Evolutionary conservation across 2,113 vertebrate species (phyloP).

Genomic region (Maylandia zebra): DNA sequence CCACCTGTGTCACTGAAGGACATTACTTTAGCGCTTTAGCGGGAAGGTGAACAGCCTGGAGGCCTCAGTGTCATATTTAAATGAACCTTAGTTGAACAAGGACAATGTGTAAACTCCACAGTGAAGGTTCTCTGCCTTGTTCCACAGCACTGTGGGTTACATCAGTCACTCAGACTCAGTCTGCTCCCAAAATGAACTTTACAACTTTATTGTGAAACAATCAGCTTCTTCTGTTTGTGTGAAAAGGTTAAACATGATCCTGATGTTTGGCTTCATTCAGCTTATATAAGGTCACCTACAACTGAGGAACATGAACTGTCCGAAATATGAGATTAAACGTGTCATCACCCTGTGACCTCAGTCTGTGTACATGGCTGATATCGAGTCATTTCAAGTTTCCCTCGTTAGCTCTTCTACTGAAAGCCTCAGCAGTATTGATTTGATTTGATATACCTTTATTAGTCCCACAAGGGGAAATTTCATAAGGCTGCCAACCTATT

Average conservation of each 20-base stretch:
- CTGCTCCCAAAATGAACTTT: neutral
- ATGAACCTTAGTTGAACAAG: neutral
- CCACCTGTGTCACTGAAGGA: neutral
- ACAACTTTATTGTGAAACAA: neutral
- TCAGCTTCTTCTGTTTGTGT: neutral
- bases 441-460: neutral
- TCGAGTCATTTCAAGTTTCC: neutral
- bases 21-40: neutral
- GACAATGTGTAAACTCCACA: neutral
- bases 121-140: neutral
- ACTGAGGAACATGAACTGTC: neutral
- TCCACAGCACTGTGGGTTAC: neutral
- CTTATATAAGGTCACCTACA: neutral
- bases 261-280: neutral
- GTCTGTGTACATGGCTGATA: neutral
- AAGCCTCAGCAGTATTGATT: neutral
- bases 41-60: neutral
- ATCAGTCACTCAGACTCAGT: neutral
- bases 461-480: neutral
- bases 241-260: neutral
- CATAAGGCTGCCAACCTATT: neutral
- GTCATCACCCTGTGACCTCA: neutral
- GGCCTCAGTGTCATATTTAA: neutral
- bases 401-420: neutral
- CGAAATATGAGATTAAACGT: neutral